These are phyloP conservation scores for Colius striatus DNA, from an alignment of 2,113 vertebrate species.

Conservation along the genomic window DNA sequence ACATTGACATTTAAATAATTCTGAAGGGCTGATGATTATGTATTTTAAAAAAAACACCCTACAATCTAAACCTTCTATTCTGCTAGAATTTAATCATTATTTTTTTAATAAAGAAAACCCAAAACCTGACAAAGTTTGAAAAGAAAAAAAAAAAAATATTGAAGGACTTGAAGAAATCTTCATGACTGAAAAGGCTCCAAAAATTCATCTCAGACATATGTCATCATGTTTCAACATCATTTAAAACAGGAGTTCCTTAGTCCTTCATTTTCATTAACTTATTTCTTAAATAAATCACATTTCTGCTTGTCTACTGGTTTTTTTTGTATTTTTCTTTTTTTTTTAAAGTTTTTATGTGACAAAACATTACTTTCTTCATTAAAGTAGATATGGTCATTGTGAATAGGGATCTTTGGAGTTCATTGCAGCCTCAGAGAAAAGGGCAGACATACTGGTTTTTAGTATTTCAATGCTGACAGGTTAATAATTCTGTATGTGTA, in stretches of 20 bases:
- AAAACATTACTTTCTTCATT: not conserved
- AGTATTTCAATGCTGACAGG: not conserved
- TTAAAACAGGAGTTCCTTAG: not conserved
- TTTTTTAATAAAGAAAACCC: not conserved
- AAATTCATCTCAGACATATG: not conserved
- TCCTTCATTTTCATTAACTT: not conserved
- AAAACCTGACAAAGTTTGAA: not conserved
- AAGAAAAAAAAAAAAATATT: not conserved
- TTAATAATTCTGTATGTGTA: not conserved
- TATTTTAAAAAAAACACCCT: not conserved
- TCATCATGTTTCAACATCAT: not conserved
- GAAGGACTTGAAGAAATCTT: not conserved
- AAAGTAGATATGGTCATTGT: not conserved
- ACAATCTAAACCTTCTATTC: not conserved
- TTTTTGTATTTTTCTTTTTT: not conserved
- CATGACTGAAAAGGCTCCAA: not conserved
- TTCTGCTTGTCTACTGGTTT: not conserved
- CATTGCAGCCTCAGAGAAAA: not conserved
- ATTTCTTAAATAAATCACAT: not conserved
- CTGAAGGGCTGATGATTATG: not conserved
- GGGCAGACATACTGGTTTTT: not conserved
- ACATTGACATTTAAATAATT: constrained; percentile 20
- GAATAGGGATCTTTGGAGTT: not conserved
- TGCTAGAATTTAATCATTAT: not conserved
- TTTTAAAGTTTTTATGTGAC: not conserved